A percentile compares a stretch with the other conserved stretches of the same genome.
Conservation (phyloP, 2,797 vertebrate species). For the Etheostoma nigrum region DNA sequence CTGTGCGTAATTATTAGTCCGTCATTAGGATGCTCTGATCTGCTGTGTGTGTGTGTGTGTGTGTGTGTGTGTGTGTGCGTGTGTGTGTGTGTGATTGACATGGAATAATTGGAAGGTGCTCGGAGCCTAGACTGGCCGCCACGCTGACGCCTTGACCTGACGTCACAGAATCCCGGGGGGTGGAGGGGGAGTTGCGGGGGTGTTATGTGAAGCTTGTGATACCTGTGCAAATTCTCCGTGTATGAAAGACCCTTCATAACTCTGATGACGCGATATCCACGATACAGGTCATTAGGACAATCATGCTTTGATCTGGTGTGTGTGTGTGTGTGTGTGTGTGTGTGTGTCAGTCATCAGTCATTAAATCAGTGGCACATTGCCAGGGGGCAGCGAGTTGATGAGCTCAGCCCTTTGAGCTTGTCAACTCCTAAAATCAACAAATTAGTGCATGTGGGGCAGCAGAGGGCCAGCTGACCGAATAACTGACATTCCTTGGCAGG, state of each 20-base stretch:
- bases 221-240: slow-evolving; percentile 51
- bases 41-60: slow-evolving; percentile 9
- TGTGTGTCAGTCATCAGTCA: slow-evolving; percentile 68
- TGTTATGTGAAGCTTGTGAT: slow-evolving; percentile 84
- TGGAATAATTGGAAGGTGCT: slow-evolving; percentile 76
- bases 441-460: slow-evolving; percentile 68
- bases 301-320: slow-evolving; percentile 41
- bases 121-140: slow-evolving; percentile 85
- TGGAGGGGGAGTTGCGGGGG: slow-evolving; percentile 55
- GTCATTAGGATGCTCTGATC: not conserved
- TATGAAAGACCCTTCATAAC: slow-evolving; percentile 39
- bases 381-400: slow-evolving; percentile 69
- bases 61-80: slow-evolving; percentile 35
- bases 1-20: not conserved
- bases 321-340: slow-evolving; percentile 24
- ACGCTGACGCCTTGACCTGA: slow-evolving; percentile 90
- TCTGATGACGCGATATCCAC: slow-evolving; percentile 1
- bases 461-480: slow-evolving; percentile 54
- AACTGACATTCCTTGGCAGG: slow-evolving; percentile 68
- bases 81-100: slow-evolving; percentile 66
- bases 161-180: slow-evolving; percentile 84
- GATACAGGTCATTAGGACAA: slow-evolving; percentile 25
- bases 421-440: slow-evolving; percentile 81
- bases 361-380: slow-evolving; percentile 76
- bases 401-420: slow-evolving; percentile 77